Conservation (phyloP, 2,797 vertebrate species). For the Microhierax caerulescens region DNA sequence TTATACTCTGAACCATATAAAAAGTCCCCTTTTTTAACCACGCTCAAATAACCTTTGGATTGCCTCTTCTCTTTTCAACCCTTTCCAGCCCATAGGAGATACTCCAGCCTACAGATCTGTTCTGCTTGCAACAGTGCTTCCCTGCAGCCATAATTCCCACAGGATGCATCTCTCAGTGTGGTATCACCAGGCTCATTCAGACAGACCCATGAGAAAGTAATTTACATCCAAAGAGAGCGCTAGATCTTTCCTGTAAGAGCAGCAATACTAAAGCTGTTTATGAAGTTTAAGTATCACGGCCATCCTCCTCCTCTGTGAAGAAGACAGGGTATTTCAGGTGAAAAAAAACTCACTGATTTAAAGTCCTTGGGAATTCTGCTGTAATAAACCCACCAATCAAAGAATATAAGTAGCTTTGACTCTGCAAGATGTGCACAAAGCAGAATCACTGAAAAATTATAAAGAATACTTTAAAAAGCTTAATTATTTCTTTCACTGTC, state of each 20-base stretch:
- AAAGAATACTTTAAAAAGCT: not conserved
- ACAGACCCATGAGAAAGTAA: not conserved
- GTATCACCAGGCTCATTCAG: not conserved
- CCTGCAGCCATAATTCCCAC: not conserved
- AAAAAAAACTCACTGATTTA: rapidly evolving
- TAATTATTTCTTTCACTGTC: not conserved
- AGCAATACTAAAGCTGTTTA: not conserved
- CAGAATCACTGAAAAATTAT: not conserved
- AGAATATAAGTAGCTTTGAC: not conserved
- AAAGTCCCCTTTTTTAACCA: not conserved
- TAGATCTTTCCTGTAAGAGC: not conserved
- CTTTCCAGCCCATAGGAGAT: not conserved
- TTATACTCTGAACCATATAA: not conserved
- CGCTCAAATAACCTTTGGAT: not conserved
- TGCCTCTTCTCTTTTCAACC: not conserved
- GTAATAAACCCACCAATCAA: not conserved
- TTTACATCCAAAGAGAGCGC: not conserved
- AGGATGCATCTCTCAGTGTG: not conserved
- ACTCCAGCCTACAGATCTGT: not conserved
- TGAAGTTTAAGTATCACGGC: not conserved
- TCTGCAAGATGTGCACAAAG: not conserved
- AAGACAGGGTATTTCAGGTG: not conserved
- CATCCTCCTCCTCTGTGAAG: not conserved
- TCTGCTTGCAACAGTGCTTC: not conserved
- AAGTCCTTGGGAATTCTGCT: not conserved